Evolutionary conservation across 2,797 vertebrate genomes (phyloP).

Genomic region (Sciaenops ocellatus): DNA sequence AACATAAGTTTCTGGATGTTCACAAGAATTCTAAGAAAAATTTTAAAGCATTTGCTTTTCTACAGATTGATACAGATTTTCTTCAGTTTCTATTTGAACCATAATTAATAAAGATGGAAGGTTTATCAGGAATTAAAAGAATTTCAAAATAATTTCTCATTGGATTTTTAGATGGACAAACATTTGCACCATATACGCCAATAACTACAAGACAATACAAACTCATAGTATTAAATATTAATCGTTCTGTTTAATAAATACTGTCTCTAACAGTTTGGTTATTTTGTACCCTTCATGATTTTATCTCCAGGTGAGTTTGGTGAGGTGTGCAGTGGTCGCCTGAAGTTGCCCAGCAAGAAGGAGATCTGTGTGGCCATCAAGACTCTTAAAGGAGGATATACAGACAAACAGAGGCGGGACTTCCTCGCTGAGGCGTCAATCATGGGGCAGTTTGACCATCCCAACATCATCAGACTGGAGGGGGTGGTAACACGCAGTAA

Average conservation of each 20-base stretch:
- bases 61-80: too few relatives aligned
- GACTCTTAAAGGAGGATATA: conserved; percentile 97
- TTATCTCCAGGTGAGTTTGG: conserved; percentile 92
- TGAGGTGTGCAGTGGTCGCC: conserved; percentile 96
- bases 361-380: conserved; percentile 99
- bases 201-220: neutral
- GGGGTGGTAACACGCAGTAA: conserved; percentile 97
- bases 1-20: neutral
- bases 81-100: neutral
- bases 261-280: too few relatives aligned
- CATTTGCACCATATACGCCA: neutral
- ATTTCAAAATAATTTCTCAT: neutral
- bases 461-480: conserved; percentile 97
- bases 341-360: conserved; percentile 96
- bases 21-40: neutral
- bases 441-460: conserved; percentile 99
- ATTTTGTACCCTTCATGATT: neutral
- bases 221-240: neutral
- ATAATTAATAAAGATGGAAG: neutral
- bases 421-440: conserved; percentile 98
- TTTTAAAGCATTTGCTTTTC: neutral
- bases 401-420: conserved; percentile 96
- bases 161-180: neutral
- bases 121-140: neutral
- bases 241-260: neutral